Percentiles rank a stretch among this genome's conserved stretches.
These are phyloP conservation scores for Cephus runcator DNA, from an alignment of 2,888 invertebrate genomes.

Conservation along the genomic window DNA sequence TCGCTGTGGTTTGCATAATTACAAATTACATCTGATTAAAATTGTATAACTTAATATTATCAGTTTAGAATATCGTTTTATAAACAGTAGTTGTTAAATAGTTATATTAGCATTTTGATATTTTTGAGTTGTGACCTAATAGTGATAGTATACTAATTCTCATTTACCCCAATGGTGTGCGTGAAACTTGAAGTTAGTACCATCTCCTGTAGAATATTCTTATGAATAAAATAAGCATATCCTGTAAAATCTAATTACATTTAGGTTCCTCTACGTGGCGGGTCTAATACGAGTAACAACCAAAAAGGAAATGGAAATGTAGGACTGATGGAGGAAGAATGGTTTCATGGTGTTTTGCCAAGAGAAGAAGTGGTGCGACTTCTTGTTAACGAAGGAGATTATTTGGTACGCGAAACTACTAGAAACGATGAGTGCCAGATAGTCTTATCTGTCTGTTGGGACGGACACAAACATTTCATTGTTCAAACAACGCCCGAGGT, in stretches of 20 bases:
- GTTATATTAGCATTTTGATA: background rate
- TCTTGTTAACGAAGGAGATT: conserved; percentile 92
- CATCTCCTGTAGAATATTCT: background rate
- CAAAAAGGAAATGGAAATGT: conserved; percentile 69
- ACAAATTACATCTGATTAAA: background rate
- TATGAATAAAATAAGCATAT: background rate
- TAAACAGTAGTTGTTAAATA: background rate
- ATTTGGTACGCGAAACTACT: conserved; percentile 91
- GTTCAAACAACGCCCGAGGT: conserved; percentile 95
- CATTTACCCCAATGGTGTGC: background rate
- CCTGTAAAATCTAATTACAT: background rate
- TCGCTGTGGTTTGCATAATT: background rate
- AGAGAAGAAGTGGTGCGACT: conserved; percentile 94
- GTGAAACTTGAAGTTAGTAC: background rate
- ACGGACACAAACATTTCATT: conserved; percentile 96
- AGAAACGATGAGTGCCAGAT: conserved; percentile 92
- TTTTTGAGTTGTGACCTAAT: background rate
- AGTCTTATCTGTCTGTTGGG: conserved; percentile 95
- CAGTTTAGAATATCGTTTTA: background rate
- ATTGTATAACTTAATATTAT: background rate
- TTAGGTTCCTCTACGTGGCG: conserved; percentile 54
- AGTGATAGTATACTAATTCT: background rate
- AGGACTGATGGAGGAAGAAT: conserved; percentile 89
- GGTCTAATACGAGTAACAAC: conserved; percentile 45
- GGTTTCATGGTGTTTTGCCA: conserved; percentile 97